phyloP scores from a whole-genome alignment of 2,113 vertebrate species.

The Forbesichthys papilliferus region DNA sequence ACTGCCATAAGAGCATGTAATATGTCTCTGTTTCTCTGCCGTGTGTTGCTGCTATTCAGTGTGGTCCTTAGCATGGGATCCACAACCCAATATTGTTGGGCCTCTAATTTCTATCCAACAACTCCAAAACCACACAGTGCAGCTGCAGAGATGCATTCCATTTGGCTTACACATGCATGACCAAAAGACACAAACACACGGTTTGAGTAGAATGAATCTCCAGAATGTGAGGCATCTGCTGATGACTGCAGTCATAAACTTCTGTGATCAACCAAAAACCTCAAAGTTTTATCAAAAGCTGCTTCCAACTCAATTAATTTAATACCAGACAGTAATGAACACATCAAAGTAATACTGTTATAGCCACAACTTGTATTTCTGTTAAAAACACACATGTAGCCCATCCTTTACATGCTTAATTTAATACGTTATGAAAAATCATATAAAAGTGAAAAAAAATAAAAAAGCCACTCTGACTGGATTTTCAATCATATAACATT shows the following conservation, averaged over 20 bases:
- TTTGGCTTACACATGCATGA: neutral
- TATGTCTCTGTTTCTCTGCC: constrained; percentile 16
- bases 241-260: constrained; percentile 30
- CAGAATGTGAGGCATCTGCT: constrained; percentile 21
- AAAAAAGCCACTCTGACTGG: neutral
- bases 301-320: constrained; percentile 2
- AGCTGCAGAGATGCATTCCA: neutral
- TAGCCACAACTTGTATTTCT: neutral
- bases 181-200: neutral
- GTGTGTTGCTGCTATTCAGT: constrained; percentile 19
- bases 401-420: neutral
- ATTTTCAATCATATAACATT: too few relatives aligned
- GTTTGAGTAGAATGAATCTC: neutral
- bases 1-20: neutral
- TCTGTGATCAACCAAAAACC: constrained; percentile 22
- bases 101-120: constrained; percentile 1
- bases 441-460: constrained; percentile 20
- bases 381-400: constrained; percentile 10
- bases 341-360: constrained; percentile 4
- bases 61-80: constrained; percentile 11
- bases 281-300: constrained; percentile 14
- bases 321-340: neutral
- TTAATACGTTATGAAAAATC: neutral
- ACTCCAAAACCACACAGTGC: constrained; percentile 15
- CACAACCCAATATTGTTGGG: neutral